Conservation (phyloP, 23 tunicate species). For the Halocynthia roretzi region DNA sequence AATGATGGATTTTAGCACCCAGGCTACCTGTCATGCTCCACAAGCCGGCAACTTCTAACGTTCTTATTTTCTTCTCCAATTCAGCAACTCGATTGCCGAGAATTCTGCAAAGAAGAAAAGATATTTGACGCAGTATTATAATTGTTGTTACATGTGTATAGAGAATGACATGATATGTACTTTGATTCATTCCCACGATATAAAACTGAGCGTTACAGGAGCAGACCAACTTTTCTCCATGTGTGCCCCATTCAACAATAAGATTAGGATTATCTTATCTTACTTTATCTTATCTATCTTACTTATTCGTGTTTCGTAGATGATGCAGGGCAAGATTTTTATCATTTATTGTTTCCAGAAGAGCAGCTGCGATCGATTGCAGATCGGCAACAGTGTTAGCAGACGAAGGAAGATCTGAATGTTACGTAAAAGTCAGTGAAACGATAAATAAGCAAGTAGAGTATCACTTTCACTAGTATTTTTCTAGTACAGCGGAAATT, state of each 20-base stretch:
- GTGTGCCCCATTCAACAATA: too few species aligned
- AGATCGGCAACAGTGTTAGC: conserved; percentile 53
- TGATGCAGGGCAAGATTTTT: conserved; percentile 86
- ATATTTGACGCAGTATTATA: too few species aligned
- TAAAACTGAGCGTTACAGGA: too few species aligned
- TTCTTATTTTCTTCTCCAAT: conserved; percentile 62
- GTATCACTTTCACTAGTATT: conserved; percentile 5
- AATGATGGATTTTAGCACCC: neutral
- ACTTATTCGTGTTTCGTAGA: conserved; percentile 87
- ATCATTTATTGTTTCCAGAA: conserved; percentile 77
- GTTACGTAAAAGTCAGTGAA: too few species aligned
- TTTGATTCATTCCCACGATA: too few species aligned
- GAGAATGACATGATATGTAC: too few species aligned
- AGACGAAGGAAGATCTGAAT: too few species aligned
- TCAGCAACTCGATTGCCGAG: conserved; percentile 78
- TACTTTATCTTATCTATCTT: neutral
- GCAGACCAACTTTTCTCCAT: too few species aligned
- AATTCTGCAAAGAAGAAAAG: conserved; percentile 26
- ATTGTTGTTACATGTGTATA: too few species aligned
- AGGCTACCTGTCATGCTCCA: conserved; percentile 44
- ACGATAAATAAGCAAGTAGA: too few species aligned
- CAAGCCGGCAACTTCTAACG: conserved; percentile 50
- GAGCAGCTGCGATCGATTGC: conserved; percentile 68
- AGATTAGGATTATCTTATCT: too few species aligned
- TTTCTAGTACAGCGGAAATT: neutral